Conservation (phyloP, 1,140 invertebrate species). For the Elysia chlorotica region DNA sequence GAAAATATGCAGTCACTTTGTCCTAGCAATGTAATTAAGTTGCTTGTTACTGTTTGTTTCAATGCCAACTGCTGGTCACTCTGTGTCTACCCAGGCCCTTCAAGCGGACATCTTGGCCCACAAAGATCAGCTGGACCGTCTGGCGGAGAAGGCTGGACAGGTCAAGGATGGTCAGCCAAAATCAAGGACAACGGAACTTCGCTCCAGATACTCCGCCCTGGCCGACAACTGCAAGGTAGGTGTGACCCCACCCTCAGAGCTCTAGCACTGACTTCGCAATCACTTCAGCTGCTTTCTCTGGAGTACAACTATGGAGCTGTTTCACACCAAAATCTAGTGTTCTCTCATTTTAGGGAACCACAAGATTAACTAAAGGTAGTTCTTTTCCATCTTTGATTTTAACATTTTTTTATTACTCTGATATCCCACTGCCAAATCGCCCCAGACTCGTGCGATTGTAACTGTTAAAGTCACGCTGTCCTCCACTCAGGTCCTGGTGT, state of each 20-base stretch:
- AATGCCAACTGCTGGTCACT: neutral
- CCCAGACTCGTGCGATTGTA: neutral
- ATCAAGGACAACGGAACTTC: conserved; percentile 39
- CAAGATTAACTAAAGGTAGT: neutral
- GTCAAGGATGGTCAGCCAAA: conserved; percentile 44
- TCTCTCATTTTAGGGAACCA: neutral
- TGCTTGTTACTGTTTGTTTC: no score
- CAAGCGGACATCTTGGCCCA: conserved; percentile 48
- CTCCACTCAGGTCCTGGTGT: conserved; percentile 32
- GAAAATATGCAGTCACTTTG: no score
- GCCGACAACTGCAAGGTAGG: conserved; percentile 34
- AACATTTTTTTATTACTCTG: neutral
- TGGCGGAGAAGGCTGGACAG: conserved; percentile 46
- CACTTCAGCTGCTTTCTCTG: no score
- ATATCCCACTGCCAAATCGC: neutral
- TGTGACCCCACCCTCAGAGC: no score
- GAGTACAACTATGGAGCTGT: no score
- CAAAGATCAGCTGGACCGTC: conserved; percentile 42
- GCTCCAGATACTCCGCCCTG: conserved; percentile 36
- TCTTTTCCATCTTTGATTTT: neutral
- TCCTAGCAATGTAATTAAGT: no score
- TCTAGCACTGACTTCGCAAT: no score
- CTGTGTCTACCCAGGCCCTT: conserved; percentile 34
- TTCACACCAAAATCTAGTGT: no score
- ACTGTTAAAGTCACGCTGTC: neutral